These are phyloP conservation scores for Chrysocyon brachyurus DNA, from an alignment of 2,797 vertebrate genomes.

Conservation along the genomic window DNA sequence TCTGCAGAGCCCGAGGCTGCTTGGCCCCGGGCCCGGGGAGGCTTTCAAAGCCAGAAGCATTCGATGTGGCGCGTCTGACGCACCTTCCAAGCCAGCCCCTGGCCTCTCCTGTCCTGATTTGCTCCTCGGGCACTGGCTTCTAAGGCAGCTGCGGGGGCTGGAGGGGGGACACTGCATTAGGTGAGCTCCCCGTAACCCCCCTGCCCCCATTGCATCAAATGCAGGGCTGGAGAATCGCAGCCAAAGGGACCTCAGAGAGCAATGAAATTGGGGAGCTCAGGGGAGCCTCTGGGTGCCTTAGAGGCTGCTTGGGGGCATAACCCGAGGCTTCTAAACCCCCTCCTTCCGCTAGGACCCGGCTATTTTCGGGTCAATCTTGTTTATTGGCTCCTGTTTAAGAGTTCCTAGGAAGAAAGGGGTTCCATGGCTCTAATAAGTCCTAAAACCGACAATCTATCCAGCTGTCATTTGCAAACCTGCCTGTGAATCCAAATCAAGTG, in stretches of 20 bases:
- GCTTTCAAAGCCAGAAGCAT: constrained; percentile 59
- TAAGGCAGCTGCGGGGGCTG: background rate
- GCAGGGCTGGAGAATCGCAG: background rate
- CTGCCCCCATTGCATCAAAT: background rate
- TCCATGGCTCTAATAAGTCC: background rate
- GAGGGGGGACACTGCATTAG: background rate
- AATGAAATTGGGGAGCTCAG: background rate
- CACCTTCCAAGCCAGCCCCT: background rate
- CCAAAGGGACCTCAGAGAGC: background rate
- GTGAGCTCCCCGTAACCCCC: background rate
- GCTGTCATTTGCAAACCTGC: background rate
- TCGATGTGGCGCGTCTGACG: background rate
- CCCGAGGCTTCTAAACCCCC: too few relatives aligned
- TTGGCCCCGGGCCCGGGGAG: constrained; percentile 66
- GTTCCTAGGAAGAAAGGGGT: constrained; percentile 15
- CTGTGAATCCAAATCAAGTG: background rate
- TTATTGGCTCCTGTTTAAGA: constrained; percentile 9
- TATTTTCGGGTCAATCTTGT: background rate
- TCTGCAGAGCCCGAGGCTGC: constrained; percentile 64
- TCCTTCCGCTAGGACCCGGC: background rate
- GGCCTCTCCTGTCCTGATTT: background rate
- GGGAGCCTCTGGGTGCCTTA: background rate
- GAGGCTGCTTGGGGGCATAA: background rate
- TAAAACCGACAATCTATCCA: background rate
- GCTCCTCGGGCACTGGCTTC: background rate